Conservation (phyloP, 2,797 vertebrate genomes). For the Cygnus olor region DNA sequence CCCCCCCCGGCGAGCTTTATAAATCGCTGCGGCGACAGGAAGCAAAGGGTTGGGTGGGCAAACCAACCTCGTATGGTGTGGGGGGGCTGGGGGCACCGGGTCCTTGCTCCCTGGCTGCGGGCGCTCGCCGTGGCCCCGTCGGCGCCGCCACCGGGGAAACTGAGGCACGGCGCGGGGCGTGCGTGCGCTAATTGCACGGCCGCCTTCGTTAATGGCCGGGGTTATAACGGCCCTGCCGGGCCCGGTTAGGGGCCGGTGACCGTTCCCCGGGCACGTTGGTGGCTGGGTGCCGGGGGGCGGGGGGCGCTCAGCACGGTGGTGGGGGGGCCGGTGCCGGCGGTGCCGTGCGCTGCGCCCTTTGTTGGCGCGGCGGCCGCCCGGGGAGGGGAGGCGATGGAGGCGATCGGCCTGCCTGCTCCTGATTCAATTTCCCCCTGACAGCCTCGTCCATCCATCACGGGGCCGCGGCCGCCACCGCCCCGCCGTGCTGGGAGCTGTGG, state of each 20-base stretch:
- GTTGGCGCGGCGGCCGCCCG: constrained; percentile 24
- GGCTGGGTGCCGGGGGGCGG: background rate
- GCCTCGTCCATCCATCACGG: constrained; percentile 54
- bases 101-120: fast-evolving
- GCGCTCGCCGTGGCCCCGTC: background rate
- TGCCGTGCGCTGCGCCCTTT: background rate
- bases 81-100: background rate
- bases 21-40: constrained; percentile 51
- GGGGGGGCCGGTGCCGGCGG: background rate
- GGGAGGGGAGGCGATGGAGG: constrained; percentile 51
- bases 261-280: background rate
- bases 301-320: background rate
- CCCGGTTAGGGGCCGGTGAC: constrained; percentile 1
- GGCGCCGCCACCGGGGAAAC: background rate
- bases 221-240: constrained; percentile 66
- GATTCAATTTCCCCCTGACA: constrained; percentile 66
- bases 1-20: background rate
- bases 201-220: constrained; percentile 58
- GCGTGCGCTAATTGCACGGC: background rate
- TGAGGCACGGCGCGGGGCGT: background rate
- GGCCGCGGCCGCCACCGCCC: constrained; percentile 51
- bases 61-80: constrained; percentile 49
- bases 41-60: constrained; percentile 17
- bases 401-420: constrained; percentile 55
- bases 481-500: too few relatives aligned